phyloP scores from a whole-genome alignment of 1,140 invertebrate species.

The Habropoda laboriosa region DNA sequence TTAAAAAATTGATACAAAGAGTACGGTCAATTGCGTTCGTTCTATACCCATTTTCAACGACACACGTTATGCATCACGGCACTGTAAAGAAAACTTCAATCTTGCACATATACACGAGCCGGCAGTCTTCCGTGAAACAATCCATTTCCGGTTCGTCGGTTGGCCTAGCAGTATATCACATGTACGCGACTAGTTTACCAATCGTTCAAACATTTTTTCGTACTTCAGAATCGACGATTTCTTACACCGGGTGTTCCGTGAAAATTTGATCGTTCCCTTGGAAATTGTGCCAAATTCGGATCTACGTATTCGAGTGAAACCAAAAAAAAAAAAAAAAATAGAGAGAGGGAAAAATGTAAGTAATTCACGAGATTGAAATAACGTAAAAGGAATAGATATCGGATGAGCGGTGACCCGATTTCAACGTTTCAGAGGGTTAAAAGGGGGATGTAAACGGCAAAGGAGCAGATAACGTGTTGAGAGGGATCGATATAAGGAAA shows the following conservation, averaged over 20 bases:
- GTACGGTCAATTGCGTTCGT: no score
- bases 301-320: background rate
- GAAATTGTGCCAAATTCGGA: background rate
- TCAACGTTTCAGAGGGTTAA: background rate
- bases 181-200: background rate
- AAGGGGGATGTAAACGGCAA: background rate
- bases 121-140: background rate
- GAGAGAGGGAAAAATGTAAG: background rate
- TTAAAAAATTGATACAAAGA: background rate
- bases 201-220: background rate
- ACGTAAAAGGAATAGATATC: background rate
- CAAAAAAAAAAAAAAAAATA: no score
- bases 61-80: no score
- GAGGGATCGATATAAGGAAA: background rate
- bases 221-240: background rate
- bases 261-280: no score
- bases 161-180: no score
- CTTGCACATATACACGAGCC: background rate
- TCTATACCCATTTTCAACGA: no score
- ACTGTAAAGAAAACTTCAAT: background rate
- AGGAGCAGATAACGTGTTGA: background rate
- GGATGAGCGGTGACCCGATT: constrained; percentile 23
- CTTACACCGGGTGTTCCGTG: no score
- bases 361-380: background rate
- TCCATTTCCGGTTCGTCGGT: background rate